These are phyloP conservation scores for Malacoctenus gilli DNA, from an alignment of 2,797 vertebrate genomes.

Conservation along the genomic window DNA sequence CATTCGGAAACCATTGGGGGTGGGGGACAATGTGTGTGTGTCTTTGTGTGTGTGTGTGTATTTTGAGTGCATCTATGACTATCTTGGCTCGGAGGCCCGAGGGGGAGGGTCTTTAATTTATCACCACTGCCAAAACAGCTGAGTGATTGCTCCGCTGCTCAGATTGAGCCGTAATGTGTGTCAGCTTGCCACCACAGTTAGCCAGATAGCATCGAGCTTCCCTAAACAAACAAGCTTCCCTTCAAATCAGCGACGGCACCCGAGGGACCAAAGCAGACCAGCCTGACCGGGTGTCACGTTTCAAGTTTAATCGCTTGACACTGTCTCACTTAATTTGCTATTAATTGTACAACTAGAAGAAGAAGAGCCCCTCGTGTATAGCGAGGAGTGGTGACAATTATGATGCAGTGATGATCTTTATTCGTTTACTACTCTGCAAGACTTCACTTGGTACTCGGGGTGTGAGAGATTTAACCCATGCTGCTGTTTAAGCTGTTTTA, in stretches of 20 bases:
- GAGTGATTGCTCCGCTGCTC: too few relatives aligned
- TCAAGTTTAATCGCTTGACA: neutral
- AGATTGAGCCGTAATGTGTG: slow-evolving; percentile 35
- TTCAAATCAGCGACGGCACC: slow-evolving; percentile 10
- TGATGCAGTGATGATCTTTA: too few relatives aligned
- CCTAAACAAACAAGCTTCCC: slow-evolving; percentile 1
- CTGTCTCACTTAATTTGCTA: too few relatives aligned
- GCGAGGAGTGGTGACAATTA: too few relatives aligned
- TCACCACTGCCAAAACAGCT: slow-evolving; percentile 13
- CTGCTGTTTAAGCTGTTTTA: too few relatives aligned
- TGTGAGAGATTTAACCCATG: too few relatives aligned
- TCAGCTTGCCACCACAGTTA: slow-evolving; percentile 2
- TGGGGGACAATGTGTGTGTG: neutral
- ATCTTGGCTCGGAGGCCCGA: slow-evolving; percentile 19
- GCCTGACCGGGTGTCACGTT: slow-evolving; percentile 8
- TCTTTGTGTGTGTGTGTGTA: slow-evolving; percentile 5
- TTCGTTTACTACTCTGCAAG: too few relatives aligned
- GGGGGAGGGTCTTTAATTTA: slow-evolving; percentile 36
- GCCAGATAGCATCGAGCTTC: slow-evolving; percentile 22
- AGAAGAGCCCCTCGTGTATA: too few relatives aligned
- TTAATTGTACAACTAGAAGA: too few relatives aligned
- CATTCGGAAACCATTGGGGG: neutral
- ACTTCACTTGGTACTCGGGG: too few relatives aligned
- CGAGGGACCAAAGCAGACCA: slow-evolving; percentile 12
- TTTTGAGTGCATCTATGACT: slow-evolving; percentile 21